Evolutionary conservation across 2,113 vertebrate species (phyloP).

Genomic region (Strix aluco): DNA sequence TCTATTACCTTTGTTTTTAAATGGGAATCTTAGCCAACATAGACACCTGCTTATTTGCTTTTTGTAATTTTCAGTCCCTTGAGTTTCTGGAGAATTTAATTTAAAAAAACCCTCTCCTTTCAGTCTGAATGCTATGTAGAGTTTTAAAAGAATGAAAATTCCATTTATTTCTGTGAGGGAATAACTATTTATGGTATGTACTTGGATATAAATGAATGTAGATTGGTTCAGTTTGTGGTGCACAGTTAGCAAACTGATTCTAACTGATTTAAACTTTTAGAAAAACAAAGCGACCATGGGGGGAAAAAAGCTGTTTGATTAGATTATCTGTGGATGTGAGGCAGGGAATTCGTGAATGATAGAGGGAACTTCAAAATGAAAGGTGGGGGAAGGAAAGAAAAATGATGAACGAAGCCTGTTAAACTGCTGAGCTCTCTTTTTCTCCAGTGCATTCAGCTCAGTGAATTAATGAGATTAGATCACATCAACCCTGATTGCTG

Average conservation of each 20-base stretch:
- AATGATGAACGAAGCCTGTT: not conserved
- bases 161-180: not conserved
- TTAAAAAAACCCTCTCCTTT: not conserved
- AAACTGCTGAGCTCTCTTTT: slow-evolving; percentile 40
- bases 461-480: slow-evolving; percentile 50
- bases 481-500: not conserved
- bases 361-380: not conserved
- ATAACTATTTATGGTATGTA: not conserved
- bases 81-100: not conserved
- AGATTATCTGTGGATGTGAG: not conserved
- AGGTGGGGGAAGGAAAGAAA: not conserved
- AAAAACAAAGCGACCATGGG: not conserved
- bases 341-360: not conserved
- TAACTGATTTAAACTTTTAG: slow-evolving; percentile 8
- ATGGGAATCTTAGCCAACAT: not conserved
- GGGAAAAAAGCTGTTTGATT: not conserved
- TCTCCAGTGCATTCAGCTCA: not conserved
- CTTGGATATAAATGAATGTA: not conserved
- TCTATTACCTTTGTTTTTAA: not conserved
- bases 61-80: not conserved
- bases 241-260: not conserved
- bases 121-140: not conserved
- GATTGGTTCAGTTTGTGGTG: not conserved
- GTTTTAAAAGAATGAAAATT: not conserved
- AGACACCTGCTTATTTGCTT: not conserved